These are phyloP conservation scores for Sphaerodactylus townsendi DNA, from an alignment of 2,113 vertebrate species.

Conservation along the genomic window DNA sequence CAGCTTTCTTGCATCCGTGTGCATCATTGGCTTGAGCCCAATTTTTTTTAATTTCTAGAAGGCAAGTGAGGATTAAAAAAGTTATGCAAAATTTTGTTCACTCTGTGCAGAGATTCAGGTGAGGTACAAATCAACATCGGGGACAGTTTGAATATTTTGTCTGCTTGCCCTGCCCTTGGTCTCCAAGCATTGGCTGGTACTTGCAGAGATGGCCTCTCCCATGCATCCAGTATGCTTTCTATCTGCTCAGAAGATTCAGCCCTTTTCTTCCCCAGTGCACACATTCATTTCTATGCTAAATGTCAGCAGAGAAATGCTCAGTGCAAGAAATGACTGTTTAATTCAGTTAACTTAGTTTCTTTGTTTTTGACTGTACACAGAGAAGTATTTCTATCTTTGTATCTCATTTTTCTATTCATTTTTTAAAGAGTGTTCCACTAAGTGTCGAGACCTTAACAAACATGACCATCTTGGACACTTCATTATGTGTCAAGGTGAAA, in stretches of 20 bases:
- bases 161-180: background rate
- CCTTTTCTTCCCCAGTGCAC: background rate
- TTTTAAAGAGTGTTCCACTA: slow-evolving; percentile 12
- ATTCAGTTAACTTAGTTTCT: slow-evolving; percentile 9
- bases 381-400: background rate
- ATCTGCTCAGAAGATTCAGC: background rate
- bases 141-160: background rate
- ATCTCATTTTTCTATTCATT: background rate
- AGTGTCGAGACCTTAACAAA: too few species aligned
- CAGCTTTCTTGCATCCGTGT: slow-evolving; percentile 36
- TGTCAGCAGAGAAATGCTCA: background rate
- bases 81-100: slow-evolving; percentile 22
- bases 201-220: too few species aligned
- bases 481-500: background rate
- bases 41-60: slow-evolving; percentile 50
- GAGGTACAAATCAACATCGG: background rate
- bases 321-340: slow-evolving; percentile 28
- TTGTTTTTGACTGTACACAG: background rate
- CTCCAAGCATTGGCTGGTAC: too few species aligned
- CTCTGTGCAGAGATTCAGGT: background rate
- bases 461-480: accelerated
- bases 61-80: slow-evolving; percentile 27
- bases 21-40: background rate
- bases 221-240: background rate
- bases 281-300: background rate